Percentiles rank a stretch among this genome's conserved stretches.
phyloP scores from a whole-genome alignment of 2,888 invertebrate species.

The Dioctria rufipes region DNA sequence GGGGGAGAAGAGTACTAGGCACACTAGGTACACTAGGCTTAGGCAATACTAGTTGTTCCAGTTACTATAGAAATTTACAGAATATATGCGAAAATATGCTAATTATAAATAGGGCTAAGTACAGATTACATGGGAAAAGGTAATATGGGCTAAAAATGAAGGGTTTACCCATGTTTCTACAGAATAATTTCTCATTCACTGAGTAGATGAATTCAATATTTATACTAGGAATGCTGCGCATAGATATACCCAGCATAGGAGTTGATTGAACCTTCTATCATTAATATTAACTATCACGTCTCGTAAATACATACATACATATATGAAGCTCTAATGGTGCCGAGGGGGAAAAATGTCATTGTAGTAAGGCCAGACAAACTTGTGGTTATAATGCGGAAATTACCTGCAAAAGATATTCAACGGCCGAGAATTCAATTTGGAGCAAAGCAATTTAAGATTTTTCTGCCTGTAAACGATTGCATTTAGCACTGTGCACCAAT shows the following conservation, averaged over 20 bases:
- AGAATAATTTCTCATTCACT: background rate
- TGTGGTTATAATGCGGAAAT: conserved; percentile 50
- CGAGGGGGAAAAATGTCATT: conserved; percentile 1
- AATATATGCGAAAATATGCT: background rate
- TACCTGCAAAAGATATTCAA: conserved; percentile 40
- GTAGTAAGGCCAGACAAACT: conserved; percentile 11
- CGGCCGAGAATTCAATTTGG: conserved; percentile 49
- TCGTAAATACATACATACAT: background rate
- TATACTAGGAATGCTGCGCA: background rate
- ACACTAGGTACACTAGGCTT: background rate
- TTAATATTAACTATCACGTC: background rate
- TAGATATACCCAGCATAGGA: background rate
- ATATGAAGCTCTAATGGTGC: background rate
- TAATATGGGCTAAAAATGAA: too few relatives aligned
- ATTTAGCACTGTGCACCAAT: background rate
- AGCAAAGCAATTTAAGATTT: conserved; percentile 44
- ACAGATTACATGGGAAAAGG: too few relatives aligned
- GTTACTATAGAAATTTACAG: too few relatives aligned
- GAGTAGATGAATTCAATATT: background rate
- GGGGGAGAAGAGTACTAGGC: conserved; percentile 12
- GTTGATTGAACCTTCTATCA: conserved; percentile 36
- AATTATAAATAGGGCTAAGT: too few relatives aligned
- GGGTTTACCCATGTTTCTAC: background rate
- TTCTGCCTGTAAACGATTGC: conserved; percentile 36
- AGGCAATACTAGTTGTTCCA: too few relatives aligned